These are phyloP conservation scores for Protophormia terraenovae DNA, from an alignment of 2,888 invertebrate species.

Conservation along the genomic window DNA sequence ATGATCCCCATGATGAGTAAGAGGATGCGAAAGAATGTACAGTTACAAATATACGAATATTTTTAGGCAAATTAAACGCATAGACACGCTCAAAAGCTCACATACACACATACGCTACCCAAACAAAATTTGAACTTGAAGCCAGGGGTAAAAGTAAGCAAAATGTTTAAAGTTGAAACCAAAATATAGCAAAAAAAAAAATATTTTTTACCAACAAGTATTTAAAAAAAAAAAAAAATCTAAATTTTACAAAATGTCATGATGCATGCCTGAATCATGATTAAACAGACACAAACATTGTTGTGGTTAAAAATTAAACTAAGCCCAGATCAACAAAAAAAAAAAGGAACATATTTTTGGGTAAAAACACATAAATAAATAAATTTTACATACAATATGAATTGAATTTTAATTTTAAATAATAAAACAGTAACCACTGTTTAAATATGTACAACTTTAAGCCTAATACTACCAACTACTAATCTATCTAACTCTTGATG, in stretches of 20 bases:
- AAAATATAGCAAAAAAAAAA: neutral
- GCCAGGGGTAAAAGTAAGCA: neutral
- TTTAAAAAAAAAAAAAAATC: neutral
- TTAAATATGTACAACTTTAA: neutral
- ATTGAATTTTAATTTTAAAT: conserved; percentile 43
- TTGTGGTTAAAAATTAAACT: neutral
- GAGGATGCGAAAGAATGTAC: neutral
- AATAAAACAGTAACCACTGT: neutral
- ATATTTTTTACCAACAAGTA: neutral
- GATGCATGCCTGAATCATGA: conserved; percentile 11
- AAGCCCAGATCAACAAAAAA: neutral
- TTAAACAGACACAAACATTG: neutral
- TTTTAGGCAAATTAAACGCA: neutral
- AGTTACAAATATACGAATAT: neutral
- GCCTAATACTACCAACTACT: neutral
- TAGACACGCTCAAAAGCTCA: neutral
- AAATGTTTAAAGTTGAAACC: neutral
- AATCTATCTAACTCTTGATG: neutral
- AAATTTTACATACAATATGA: conserved; percentile 8
- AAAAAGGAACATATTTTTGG: neutral
- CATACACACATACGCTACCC: neutral
- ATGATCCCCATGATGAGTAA: neutral
- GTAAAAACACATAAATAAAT: neutral
- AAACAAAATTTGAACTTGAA: neutral
- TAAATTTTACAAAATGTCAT: conserved; percentile 13